Evolutionary conservation across 2,888 invertebrate genomes (phyloP), one percentile per base, ranked within the genome.

Genomic region (Ryuthela nishihirai): DNA sequence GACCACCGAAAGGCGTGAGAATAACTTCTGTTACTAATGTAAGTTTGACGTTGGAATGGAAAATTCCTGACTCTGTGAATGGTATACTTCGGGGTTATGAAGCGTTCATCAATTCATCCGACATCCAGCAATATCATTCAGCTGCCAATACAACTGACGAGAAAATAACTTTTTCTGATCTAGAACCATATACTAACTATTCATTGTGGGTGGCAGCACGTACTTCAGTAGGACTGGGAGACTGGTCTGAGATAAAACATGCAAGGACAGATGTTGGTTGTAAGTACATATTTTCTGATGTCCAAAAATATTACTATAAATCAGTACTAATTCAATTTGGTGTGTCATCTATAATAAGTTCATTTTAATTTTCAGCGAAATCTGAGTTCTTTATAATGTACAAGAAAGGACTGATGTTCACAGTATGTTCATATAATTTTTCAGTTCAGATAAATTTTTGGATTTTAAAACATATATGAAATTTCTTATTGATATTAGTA

Each of bases 251-350:
- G 7, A 7, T 12, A 15, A n/a, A 45, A 4, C 17, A 29, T 9
- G 45, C 21, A 1, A 18, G 39, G 18, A 56, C 56, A 4, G 15
- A 25, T 12, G 21, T 50, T 7, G 56, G 45, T 45, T 20, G 56
- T 56, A 41, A 50, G 43, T 36, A 18, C 18, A 18, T 12, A 17
- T 4, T 9, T 7, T 4, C 23, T 32, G 7, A 2, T 21, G 3
- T 20, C 2, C n/a, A n/a, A n/a, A n/a, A n/a, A n/a, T n/a, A n/a
- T n/a, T n/a, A n/a, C n/a, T n/a, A n/a, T n/a, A n/a, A n/a, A n/a
- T n/a, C n/a, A n/a, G n/a, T n/a, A n/a, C n/a, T n/a, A n/a, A n/a
- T n/a, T n/a, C n/a, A n/a, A n/a, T n/a, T n/a, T n/a, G n/a, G n/a
- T n/a, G n/a, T n/a, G n/a, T n/a, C n/a, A n/a, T n/a, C n/a, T n/a